Conservation (phyloP, 2,888 invertebrate species). For the Apotomis turbidana region DNA sequence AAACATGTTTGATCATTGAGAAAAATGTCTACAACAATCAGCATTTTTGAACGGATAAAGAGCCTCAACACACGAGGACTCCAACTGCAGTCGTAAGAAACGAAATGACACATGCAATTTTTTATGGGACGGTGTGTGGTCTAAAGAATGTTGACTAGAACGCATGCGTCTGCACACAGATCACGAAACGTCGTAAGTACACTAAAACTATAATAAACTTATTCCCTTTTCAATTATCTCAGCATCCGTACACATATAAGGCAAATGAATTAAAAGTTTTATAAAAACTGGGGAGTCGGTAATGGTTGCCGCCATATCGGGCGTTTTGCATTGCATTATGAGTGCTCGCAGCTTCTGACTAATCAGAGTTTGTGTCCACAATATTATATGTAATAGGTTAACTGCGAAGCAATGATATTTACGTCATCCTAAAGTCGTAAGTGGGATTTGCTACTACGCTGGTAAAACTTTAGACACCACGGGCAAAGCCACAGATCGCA, state of each 20-base stretch:
- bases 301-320: constrained; percentile 21
- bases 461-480: no score
- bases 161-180: not conserved
- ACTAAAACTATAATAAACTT: not conserved
- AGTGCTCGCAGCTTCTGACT: no score
- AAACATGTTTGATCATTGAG: no score
- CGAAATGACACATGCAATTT: constrained; percentile 26
- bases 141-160: constrained; percentile 21
- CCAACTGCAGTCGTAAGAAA: not conserved
- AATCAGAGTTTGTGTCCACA: no score
- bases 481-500: no score
- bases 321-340: not conserved
- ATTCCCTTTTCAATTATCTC: not conserved
- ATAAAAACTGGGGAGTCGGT: constrained; percentile 21
- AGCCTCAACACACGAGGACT: not conserved
- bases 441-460: no score
- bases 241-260: constrained; percentile 14
- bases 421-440: no score
- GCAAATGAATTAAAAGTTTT: constrained; percentile 23
- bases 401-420: no score
- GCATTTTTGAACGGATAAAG: no score
- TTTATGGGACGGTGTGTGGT: constrained; percentile 35
- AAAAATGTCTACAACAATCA: no score
- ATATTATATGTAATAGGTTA: no score
- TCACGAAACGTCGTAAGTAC: constrained; percentile 7